Evolutionary conservation across 92 coral and sea anemone genomes (phyloP).

Genomic region (Meandrina meandrites): DNA sequence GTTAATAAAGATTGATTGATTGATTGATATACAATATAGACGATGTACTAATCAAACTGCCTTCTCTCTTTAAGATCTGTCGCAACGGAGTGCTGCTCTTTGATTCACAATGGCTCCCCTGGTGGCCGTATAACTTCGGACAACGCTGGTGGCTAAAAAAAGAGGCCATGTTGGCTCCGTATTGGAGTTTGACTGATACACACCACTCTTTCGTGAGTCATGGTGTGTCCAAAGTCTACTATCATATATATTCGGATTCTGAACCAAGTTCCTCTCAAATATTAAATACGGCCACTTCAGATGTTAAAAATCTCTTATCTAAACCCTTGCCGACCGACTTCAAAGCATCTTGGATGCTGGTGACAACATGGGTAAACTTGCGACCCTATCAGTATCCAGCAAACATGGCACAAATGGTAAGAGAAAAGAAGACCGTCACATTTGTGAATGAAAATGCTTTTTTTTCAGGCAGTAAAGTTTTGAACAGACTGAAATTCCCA

Average conservation of each 20-base stretch:
- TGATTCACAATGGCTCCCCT: neutral
- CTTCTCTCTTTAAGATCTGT: slow-evolving; percentile 32
- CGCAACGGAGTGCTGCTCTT: slow-evolving; percentile 45
- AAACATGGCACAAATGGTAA: neutral
- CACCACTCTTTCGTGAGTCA: slow-evolving; percentile 23
- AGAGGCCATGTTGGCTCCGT: slow-evolving; percentile 31
- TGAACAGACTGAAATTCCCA: too few relatives aligned
- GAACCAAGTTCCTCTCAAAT: neutral
- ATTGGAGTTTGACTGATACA: slow-evolving; percentile 31
- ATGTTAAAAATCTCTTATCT: slow-evolving; percentile 1
- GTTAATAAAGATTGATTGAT: too few relatives aligned
- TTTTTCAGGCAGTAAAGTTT: too few relatives aligned
- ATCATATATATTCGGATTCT: slow-evolving; percentile 23
- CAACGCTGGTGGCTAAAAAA: slow-evolving; percentile 19
- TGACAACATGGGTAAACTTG: slow-evolving; percentile 44
- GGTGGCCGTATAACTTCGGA: slow-evolving; percentile 44
- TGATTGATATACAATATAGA: too few relatives aligned
- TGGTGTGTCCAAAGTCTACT: slow-evolving; percentile 31
- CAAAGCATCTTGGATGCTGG: slow-evolving; percentile 45
- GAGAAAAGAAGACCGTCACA: neutral
- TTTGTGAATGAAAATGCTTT: too few relatives aligned
- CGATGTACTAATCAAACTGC: neutral
- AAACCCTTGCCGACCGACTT: neutral
- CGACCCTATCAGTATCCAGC: slow-evolving; percentile 10
- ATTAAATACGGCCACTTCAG: slow-evolving; percentile 23